Base-by-base conservation (phyloP, 2,888 invertebrate species). In the Corythucha ciliata region DNA sequence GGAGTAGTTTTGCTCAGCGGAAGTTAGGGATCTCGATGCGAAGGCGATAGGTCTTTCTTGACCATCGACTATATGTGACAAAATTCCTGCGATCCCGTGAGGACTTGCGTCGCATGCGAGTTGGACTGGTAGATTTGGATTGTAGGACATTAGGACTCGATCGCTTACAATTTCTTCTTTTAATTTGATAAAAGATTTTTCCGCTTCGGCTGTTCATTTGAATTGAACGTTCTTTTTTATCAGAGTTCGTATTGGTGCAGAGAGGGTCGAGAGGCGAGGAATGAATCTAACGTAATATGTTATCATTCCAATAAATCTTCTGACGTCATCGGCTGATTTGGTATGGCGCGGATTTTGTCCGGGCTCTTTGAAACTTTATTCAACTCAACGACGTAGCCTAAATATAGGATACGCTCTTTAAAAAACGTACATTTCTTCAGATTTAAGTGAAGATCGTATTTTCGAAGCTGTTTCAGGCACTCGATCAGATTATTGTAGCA, bases 81-180 rank as follows among this genome's bases (percentile, higher is more conserved):
- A 14, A 8, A 46, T 22, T 14, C 37, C 53, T 10, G 50, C 48
- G 8, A 57, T 34, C 3, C 57, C 56, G 26, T 22, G 8, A 5
- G 49, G 52, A 29, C 51, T 54, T n/a, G n/a, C 58, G 40, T 61
- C 58, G 18, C 52, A 41, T 16, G 58, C 44, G 16, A 62, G 37
- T 2, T 42, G 25, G 20, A 60, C 25, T 25, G 59, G 58, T 21
- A 58, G 32, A 18, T 50, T 29, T 32, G 58, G 58, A 49, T 61
- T 42, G 39, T 50, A 62, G 7, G 53, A 56, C n/a, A 52, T 36
- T 1, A 63, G 41, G 8, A 61, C 54, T 41, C 29, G 24, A 16
- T 62, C 57, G 18, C 53, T 58, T n/a, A 48, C 27, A n/a, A 61
- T 54, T 36, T 59, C 55, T 27, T 46, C 14, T 51, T 63, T 62